These are phyloP conservation scores for Seira ritae DNA, from an alignment of 2,888 invertebrate genomes.

Conservation along the genomic window DNA sequence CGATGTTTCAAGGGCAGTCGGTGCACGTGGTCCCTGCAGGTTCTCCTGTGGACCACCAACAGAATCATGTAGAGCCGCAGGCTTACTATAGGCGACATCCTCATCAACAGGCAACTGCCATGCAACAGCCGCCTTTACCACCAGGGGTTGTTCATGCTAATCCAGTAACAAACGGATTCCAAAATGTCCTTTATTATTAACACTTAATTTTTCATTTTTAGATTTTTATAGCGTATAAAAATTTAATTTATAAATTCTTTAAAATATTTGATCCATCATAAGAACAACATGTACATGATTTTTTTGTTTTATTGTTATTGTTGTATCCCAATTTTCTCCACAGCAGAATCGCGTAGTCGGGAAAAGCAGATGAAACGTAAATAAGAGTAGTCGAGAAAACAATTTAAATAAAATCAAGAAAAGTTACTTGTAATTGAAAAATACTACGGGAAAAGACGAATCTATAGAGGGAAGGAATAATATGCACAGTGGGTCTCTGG, in stretches of 20 bases:
- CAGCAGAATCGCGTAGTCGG: conserved; percentile 59
- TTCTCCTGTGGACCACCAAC: conserved; percentile 58
- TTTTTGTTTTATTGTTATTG: conserved; percentile 36
- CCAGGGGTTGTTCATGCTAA: conserved; percentile 62
- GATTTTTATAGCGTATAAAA: conserved; percentile 53
- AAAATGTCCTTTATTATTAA: conserved; percentile 73
- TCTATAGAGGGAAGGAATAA: conserved; percentile 36
- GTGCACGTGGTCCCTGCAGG: conserved; percentile 66
- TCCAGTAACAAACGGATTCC: conserved; percentile 71
- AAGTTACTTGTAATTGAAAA: conserved; percentile 37
- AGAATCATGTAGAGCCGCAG: conserved; percentile 64
- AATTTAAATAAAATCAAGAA: conserved; percentile 51
- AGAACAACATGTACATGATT: conserved; percentile 10
- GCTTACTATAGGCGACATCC: conserved; percentile 64
- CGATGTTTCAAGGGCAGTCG: conserved; percentile 64
- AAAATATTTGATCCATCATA: conserved; percentile 42
- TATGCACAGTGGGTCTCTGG: conserved; percentile 25
- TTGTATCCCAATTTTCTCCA: conserved; percentile 49
- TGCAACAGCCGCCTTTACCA: conserved; percentile 64
- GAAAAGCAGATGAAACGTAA: conserved; percentile 54
- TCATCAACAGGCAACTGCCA: conserved; percentile 62
- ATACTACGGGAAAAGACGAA: conserved; percentile 49
- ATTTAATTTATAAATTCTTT: conserved; percentile 56
- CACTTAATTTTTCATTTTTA: conserved; percentile 58
- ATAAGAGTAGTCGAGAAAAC: conserved; percentile 51